A percentile compares a stretch with the other conserved stretches of the same genome.
phyloP scores from a whole-genome alignment of 2,113 vertebrate genomes.

The Scartelaos histophorus region DNA sequence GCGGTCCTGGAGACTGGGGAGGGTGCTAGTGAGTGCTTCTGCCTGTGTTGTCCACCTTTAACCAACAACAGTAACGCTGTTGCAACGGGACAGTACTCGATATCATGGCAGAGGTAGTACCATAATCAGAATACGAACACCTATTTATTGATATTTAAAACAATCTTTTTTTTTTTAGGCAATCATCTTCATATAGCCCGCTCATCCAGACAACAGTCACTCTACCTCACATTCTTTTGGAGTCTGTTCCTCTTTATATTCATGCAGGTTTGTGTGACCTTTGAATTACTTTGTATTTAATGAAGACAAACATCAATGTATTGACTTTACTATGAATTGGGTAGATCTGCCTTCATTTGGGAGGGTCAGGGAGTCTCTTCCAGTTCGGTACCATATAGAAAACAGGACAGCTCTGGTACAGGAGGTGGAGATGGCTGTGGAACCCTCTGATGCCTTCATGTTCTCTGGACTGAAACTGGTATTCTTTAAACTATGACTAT shows the following conservation, averaged over 20 bases:
- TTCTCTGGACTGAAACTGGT: slow-evolving; percentile 99
- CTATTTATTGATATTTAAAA: neutral
- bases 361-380: slow-evolving; percentile 91
- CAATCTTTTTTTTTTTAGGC: slow-evolving; percentile 67
- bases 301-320: neutral
- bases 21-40: slow-evolving; percentile 94
- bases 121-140: neutral
- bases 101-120: slow-evolving; percentile 91
- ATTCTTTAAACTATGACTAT: neutral
- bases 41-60: slow-evolving; percentile 84
- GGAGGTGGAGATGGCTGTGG: slow-evolving; percentile 93
- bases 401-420: slow-evolving; percentile 92
- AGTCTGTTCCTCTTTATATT: slow-evolving; percentile 90
- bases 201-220: slow-evolving; percentile 84
- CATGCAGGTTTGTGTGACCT: slow-evolving; percentile 83
- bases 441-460: slow-evolving; percentile 98
- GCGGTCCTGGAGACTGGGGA: slow-evolving; percentile 93
- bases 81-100: slow-evolving; percentile 86
- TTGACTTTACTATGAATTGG: neutral
- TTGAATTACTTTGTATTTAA: neutral
- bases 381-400: slow-evolving; percentile 89
- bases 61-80: slow-evolving; percentile 79
- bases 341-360: slow-evolving; percentile 94
- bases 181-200: slow-evolving; percentile 79
- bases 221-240: slow-evolving; percentile 88